Evolutionary conservation across 2,797 vertebrate genomes (phyloP).

Genomic region (Platyrinchus mystaceus): DNA sequence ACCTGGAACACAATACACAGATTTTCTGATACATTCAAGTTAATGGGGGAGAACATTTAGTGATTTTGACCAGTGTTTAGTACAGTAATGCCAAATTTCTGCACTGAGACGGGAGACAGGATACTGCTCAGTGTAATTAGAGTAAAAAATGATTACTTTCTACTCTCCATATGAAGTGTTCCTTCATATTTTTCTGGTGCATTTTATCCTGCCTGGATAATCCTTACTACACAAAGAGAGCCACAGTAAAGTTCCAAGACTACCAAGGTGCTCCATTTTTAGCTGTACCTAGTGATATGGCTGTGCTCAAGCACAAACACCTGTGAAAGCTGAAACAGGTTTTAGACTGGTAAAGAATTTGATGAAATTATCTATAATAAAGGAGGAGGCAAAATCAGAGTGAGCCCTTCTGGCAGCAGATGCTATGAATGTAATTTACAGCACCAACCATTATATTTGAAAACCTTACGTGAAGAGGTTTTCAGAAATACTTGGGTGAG

Average conservation of each 20-base stretch:
- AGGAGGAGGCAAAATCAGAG: background rate
- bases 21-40: background rate
- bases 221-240: background rate
- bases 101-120: background rate
- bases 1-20: background rate
- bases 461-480: background rate
- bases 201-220: background rate
- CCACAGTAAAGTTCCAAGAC: background rate
- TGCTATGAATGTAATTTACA: background rate
- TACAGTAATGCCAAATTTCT: background rate
- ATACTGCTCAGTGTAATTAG: background rate
- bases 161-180: background rate
- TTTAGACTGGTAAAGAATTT: background rate
- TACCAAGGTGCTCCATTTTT: background rate
- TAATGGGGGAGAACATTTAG: background rate
- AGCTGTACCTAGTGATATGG: background rate
- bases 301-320: background rate
- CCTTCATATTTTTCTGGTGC: background rate
- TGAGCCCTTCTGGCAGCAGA: background rate
- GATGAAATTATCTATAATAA: background rate
- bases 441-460: background rate
- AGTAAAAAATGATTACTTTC: background rate
- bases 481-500: background rate
- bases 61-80: background rate
- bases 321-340: background rate